phyloP scores from a whole-genome alignment of 2,797 vertebrate genomes.

The Decapterus maruadsi region DNA sequence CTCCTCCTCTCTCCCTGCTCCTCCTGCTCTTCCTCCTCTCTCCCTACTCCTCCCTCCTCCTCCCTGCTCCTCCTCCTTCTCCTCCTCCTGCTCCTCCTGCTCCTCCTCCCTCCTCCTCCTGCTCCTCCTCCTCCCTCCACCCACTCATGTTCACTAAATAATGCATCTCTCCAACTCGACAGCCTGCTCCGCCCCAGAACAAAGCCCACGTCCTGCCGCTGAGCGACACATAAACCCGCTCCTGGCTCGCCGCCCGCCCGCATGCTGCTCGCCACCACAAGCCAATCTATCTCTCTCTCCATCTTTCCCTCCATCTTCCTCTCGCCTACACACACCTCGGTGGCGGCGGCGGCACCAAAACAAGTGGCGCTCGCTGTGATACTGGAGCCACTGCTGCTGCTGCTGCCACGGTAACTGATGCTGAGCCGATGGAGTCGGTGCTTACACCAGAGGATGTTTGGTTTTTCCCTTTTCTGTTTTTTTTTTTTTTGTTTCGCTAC shows the following conservation, averaged over 20 bases:
- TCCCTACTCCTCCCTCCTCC: too few relatives aligned
- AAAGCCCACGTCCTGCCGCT: conserved; percentile 56
- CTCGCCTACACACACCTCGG: conserved; percentile 24
- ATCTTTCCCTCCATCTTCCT: background rate
- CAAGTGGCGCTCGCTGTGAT: conserved; percentile 23
- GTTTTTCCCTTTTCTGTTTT: background rate
- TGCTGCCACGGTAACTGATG: conserved; percentile 21
- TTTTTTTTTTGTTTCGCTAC: background rate
- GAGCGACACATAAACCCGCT: conserved; percentile 59
- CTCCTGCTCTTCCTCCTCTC: too few relatives aligned
- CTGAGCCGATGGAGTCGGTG: background rate
- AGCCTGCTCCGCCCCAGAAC: conserved; percentile 55
- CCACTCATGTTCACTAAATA: conserved; percentile 75
- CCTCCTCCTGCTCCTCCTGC: too few relatives aligned
- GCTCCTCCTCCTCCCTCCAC: background rate
- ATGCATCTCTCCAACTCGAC: conserved; percentile 69
- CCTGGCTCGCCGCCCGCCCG: conserved; percentile 45
- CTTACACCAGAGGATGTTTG: background rate
- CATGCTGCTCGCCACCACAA: background rate
- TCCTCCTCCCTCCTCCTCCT: too few relatives aligned
- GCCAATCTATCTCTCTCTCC: background rate
- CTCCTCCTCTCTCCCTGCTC: too few relatives aligned
- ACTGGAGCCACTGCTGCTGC: conserved; percentile 12
- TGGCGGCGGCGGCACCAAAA: conserved; percentile 26
- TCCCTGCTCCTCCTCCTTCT: too few relatives aligned